phyloP scores from a whole-genome alignment of 2,888 invertebrate species.

The Liodrosophila aerea region DNA sequence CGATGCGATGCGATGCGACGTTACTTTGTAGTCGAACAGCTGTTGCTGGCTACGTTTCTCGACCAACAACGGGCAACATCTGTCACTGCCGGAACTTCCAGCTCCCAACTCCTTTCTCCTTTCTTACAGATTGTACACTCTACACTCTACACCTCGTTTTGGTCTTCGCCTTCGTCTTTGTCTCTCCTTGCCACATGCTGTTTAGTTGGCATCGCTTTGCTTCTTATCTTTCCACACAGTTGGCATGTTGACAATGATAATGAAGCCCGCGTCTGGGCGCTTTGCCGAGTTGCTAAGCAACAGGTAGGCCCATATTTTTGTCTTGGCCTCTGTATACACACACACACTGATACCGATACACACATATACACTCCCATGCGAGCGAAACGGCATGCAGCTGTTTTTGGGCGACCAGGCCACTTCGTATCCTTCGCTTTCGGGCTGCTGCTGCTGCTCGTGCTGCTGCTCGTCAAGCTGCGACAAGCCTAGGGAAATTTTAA shows the following conservation, averaged over 20 bases:
- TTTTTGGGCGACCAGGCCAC: conserved; percentile 19
- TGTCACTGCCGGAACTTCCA: conserved; percentile 19
- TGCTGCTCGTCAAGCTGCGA: conserved; percentile 36
- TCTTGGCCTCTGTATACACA: conserved; percentile 8
- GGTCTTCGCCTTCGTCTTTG: neutral
- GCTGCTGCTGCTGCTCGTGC: conserved; percentile 12
- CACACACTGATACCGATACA: neutral
- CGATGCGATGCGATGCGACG: too few relatives aligned
- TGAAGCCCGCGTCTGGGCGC: conserved; percentile 48
- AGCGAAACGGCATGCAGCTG: conserved; percentile 49
- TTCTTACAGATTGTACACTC: neutral
- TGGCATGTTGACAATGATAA: conserved; percentile 56
- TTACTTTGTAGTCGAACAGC: conserved; percentile 31
- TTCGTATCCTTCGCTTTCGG: conserved; percentile 23
- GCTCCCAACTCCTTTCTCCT: too few relatives aligned
- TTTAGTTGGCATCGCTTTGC: too few relatives aligned
- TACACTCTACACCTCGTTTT: neutral
- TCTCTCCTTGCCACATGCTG: neutral
- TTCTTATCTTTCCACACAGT: conserved; percentile 3
- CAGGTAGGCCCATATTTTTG: conserved; percentile 74
- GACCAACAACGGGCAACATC: conserved; percentile 34
- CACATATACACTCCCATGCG: conserved; percentile 4
- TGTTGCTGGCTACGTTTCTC: conserved; percentile 30
- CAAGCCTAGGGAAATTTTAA: conserved; percentile 45
- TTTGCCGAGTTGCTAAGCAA: conserved; percentile 72